phyloP scores from a whole-genome alignment of 2,113 vertebrate genomes.

The Formicarius rufipectus region DNA sequence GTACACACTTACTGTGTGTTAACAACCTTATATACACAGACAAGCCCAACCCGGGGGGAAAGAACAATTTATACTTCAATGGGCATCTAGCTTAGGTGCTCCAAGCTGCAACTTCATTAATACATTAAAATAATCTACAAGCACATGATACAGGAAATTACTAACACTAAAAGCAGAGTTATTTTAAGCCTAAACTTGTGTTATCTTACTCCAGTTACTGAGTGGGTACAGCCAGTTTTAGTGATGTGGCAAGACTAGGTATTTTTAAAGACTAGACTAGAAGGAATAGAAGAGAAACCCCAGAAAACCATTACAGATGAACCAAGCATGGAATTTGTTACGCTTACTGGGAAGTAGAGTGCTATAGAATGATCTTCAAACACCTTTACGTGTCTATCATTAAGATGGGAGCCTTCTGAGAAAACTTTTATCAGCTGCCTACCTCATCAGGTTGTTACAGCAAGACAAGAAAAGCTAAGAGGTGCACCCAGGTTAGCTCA shows the following conservation, averaged over 20 bases:
- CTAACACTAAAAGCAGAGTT: background rate
- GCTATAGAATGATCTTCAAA: background rate
- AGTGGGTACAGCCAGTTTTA: background rate
- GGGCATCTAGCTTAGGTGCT: background rate
- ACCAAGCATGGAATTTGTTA: background rate
- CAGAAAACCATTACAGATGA: background rate
- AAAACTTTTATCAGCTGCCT: background rate
- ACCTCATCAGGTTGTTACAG: background rate
- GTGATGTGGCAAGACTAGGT: background rate
- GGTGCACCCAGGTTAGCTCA: background rate
- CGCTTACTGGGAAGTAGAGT: background rate
- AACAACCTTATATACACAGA: background rate
- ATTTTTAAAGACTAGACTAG: background rate
- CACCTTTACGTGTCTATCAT: background rate
- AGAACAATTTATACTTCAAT: background rate
- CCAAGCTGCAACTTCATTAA: background rate
- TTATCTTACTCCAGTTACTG: background rate
- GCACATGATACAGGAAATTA: background rate
- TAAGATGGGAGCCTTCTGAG: background rate
- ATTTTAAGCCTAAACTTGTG: background rate
- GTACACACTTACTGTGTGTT: background rate
- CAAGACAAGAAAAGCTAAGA: background rate
- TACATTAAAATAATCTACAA: background rate
- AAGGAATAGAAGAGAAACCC: background rate
- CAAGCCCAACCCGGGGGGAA: fast-evolving